phyloP scores from a whole-genome alignment of 2,113 vertebrate genomes.

The Pteruthius melanotis region DNA sequence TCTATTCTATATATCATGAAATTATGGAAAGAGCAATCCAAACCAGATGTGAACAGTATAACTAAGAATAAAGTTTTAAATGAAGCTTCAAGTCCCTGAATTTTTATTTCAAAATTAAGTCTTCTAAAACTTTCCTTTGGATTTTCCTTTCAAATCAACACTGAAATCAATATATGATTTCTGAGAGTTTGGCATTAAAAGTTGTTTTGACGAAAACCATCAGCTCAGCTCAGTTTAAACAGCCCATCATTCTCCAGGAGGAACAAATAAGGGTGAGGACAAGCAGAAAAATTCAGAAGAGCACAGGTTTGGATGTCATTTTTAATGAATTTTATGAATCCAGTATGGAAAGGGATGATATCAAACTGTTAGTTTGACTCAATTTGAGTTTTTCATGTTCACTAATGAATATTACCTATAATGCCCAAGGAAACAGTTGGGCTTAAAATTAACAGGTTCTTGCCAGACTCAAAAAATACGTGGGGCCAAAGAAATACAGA shows the following conservation, averaged over 20 bases:
- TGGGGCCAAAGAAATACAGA: neutral
- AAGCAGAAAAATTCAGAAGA: neutral
- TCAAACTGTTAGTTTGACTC: neutral
- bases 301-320: neutral
- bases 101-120: neutral
- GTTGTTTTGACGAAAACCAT: neutral
- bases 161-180: neutral
- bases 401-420: neutral
- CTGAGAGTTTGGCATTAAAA: neutral
- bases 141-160: neutral
- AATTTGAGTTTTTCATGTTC: neutral
- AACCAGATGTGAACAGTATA: neutral
- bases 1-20: neutral
- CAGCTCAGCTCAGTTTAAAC: neutral
- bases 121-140: neutral
- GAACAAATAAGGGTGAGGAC: neutral
- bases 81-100: neutral
- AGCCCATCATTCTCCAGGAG: neutral
- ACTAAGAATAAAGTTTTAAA: neutral
- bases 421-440: neutral
- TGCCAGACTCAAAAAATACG: neutral
- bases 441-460: neutral
- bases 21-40: neutral
- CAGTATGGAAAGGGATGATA: neutral
- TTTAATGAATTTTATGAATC: neutral